Evolutionary conservation across 2,888 invertebrate genomes (phyloP).

Genomic region (Chrysomela aeneicollis): DNA sequence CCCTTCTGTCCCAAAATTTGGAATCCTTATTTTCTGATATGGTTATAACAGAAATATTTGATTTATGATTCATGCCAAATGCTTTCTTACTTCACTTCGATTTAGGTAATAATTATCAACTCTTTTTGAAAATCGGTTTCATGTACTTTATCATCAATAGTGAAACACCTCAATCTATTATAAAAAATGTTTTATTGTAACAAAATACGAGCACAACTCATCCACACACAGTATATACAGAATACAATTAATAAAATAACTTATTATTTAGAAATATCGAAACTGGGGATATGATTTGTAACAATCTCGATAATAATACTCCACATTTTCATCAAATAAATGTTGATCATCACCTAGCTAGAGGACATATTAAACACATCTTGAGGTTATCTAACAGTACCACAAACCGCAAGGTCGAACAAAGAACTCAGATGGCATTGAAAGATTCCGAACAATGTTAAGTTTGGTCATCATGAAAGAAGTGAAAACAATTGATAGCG

Average conservation of each 20-base stretch:
- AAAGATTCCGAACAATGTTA: background rate
- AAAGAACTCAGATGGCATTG: background rate
- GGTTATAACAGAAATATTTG: too few relatives aligned
- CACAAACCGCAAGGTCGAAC: background rate
- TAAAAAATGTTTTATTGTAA: background rate
- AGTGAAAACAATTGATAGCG: background rate
- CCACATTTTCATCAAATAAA: background rate
- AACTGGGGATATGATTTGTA: too few relatives aligned
- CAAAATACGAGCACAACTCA: background rate
- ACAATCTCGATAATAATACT: too few relatives aligned
- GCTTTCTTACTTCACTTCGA: too few relatives aligned
- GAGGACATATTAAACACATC: background rate
- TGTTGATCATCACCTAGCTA: background rate
- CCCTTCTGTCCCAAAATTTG: too few relatives aligned
- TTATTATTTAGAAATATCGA: background rate
- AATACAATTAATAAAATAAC: slow-evolving; percentile 3
- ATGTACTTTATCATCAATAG: too few relatives aligned
- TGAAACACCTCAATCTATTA: background rate
- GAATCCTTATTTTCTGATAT: too few relatives aligned
- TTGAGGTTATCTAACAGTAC: background rate
- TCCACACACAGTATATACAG: background rate
- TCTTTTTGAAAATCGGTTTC: too few relatives aligned
- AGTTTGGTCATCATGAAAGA: background rate
- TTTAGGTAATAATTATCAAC: too few relatives aligned
- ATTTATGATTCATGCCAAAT: too few relatives aligned